Evolutionary conservation across 2,888 invertebrate genomes (phyloP).

Genomic region (Lomographa bimaculata): DNA sequence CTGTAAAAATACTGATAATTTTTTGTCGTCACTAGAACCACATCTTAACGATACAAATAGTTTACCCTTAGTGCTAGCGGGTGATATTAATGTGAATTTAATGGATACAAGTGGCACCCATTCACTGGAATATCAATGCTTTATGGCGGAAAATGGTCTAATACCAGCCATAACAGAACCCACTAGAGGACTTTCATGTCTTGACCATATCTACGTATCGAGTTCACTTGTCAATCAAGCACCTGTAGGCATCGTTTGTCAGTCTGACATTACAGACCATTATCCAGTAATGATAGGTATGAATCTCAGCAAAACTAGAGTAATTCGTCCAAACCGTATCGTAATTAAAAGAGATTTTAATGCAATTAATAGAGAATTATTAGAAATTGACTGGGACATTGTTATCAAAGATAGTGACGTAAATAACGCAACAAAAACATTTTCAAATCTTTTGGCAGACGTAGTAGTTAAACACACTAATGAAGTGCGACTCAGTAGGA

Average conservation of each 20-base stretch:
- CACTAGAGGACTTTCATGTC: slow-evolving; percentile 6
- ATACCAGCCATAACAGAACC: slow-evolving; percentile 4
- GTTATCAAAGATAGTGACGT: too few species aligned
- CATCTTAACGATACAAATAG: not conserved
- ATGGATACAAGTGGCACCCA: not conserved
- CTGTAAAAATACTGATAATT: not conserved
- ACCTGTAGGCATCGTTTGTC: not conserved
- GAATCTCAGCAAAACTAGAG: not conserved
- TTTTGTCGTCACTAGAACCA: not conserved
- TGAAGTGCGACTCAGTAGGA: not conserved
- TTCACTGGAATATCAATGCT: slow-evolving; percentile 3
- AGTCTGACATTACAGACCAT: not conserved
- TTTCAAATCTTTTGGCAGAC: not conserved
- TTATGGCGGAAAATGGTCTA: slow-evolving; percentile 6
- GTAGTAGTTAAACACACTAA: not conserved
- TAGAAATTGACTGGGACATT: not conserved
- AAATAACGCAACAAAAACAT: too few species aligned
- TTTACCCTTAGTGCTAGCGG: not conserved
- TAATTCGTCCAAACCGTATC: too few species aligned
- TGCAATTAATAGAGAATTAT: not conserved
- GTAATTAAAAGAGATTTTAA: not conserved
- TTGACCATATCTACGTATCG: slow-evolving; percentile 5
- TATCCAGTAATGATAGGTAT: not conserved
- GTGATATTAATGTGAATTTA: not conserved
- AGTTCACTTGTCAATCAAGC: not conserved